These are phyloP conservation scores for Oriolus oriolus DNA, from an alignment of 2,113 vertebrate genomes.

Conservation along the genomic window DNA sequence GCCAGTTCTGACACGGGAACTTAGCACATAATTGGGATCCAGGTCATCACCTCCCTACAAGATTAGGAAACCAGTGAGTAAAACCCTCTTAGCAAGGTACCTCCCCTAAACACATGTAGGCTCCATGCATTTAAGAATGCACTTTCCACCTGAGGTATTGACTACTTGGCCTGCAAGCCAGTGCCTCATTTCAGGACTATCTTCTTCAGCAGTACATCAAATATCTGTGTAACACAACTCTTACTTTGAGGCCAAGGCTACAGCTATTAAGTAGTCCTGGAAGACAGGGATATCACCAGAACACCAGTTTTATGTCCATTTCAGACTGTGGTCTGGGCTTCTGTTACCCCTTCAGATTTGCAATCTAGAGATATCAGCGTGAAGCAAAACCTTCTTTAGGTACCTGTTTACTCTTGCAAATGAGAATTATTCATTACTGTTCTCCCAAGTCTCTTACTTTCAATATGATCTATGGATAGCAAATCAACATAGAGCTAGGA, in stretches of 20 bases:
- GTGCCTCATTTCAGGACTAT: background rate
- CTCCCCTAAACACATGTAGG: background rate
- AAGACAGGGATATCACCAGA: background rate
- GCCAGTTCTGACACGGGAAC: constrained; percentile 94
- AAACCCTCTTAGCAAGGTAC: background rate
- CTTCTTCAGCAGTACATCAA: background rate
- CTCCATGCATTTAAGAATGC: background rate
- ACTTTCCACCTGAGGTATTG: background rate
- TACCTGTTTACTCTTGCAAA: background rate
- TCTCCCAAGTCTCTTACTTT: background rate
- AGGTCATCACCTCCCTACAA: constrained; percentile 91
- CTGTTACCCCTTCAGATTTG: background rate
- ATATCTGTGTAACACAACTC: background rate
- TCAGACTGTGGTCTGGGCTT: background rate
- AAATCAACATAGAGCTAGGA: background rate
- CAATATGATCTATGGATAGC: background rate
- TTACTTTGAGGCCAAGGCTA: background rate
- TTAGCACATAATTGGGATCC: constrained; percentile 92
- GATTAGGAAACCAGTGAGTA: background rate
- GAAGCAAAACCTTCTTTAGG: background rate
- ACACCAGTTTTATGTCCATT: background rate
- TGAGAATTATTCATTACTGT: background rate
- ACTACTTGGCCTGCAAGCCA: background rate
- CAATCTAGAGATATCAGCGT: background rate
- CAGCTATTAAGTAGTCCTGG: background rate